phyloP scores from a whole-genome alignment of 1,140 invertebrate species.

The Temnothorax longispinosus region DNA sequence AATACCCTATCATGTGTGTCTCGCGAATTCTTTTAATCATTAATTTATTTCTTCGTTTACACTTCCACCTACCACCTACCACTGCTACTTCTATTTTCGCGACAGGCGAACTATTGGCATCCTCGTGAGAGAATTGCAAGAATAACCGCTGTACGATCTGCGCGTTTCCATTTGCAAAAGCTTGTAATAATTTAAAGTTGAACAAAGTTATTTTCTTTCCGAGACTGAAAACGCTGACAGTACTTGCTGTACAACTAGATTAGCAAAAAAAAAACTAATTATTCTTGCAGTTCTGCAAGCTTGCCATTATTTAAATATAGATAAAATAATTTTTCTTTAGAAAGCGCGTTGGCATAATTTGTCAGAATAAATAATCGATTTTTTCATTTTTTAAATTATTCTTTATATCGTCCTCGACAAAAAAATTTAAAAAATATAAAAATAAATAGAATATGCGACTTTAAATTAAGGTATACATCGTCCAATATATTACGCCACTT shows the following conservation, averaged over 20 bases:
- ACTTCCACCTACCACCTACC: too few species aligned
- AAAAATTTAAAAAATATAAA: background rate
- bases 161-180: background rate
- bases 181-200: slow-evolving; percentile 40
- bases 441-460: background rate
- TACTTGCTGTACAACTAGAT: background rate
- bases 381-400: background rate
- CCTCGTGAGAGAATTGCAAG: slow-evolving; percentile 16
- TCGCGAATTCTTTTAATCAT: slow-evolving; percentile 19
- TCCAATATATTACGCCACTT: slow-evolving; percentile 24
- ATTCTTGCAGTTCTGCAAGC: background rate
- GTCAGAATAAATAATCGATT: slow-evolving; percentile 7
- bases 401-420: background rate
- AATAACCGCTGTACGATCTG: slow-evolving; percentile 33
- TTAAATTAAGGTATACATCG: slow-evolving; percentile 4
- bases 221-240: background rate
- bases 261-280: slow-evolving; percentile 20
- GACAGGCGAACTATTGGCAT: slow-evolving; percentile 47
- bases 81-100: slow-evolving; percentile 27
- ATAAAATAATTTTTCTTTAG: background rate
- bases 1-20: background rate
- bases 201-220: slow-evolving; percentile 32
- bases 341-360: background rate
- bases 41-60: slow-evolving; percentile 30
- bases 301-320: slow-evolving; percentile 1